Conservation (phyloP, 2,797 vertebrate species). For the Pangasius mekongensis region DNA sequence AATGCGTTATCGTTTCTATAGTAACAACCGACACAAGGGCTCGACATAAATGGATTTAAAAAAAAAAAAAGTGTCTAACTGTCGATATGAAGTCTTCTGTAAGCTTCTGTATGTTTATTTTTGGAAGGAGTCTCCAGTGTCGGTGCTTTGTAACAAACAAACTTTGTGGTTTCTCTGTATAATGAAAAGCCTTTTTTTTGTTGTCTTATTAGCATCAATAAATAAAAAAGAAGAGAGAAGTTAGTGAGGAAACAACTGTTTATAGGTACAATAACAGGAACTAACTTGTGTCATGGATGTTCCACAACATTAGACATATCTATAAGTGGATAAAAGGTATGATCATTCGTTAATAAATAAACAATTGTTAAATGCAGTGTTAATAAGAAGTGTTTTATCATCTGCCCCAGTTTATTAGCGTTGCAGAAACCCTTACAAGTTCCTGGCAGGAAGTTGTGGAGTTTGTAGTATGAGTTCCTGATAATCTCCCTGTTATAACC, state of each 20-base stretch:
- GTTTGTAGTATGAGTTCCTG: not conserved
- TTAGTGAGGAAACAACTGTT: not conserved
- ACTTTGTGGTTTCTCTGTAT: not conserved
- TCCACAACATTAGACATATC: not conserved
- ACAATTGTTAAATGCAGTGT: not conserved
- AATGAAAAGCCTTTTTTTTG: not conserved
- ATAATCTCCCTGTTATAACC: not conserved
- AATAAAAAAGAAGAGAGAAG: not conserved
- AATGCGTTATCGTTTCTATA: not conserved
- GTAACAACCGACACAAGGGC: too few species aligned
- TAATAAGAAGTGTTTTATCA: not conserved
- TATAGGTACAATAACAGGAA: not conserved
- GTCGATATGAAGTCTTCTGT: not conserved
- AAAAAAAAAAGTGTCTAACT: not conserved
- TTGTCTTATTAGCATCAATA: too few species aligned
- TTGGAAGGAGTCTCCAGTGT: not conserved
- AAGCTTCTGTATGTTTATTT: not conserved
- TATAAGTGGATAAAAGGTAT: not conserved
- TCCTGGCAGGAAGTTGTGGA: not conserved
- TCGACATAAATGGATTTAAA: too few species aligned
- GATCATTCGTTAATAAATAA: not conserved
- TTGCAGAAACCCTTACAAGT: not conserved
- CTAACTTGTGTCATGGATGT: not conserved
- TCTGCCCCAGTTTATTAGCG: not conserved
- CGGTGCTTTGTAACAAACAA: not conserved